Evolutionary conservation across 2,888 invertebrate genomes (phyloP).

Genomic region (Drosophila eohydei): DNA sequence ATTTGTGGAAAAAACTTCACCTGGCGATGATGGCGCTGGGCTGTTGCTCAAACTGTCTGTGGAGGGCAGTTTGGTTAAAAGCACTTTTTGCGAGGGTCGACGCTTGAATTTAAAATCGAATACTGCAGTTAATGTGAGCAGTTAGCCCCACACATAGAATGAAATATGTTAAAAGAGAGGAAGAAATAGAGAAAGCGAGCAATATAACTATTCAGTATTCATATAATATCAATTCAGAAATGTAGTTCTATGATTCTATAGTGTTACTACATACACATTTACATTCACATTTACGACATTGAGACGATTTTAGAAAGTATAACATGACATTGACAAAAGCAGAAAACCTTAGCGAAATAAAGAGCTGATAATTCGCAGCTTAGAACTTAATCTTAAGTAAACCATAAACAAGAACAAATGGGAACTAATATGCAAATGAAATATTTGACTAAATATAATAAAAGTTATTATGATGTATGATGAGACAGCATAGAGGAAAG

Average conservation of each 20-base stretch:
- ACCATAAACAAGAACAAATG: conserved; percentile 1
- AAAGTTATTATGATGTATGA: neutral
- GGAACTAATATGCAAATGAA: neutral
- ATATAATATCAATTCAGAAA: conserved; percentile 6
- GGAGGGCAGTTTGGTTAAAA: conserved; percentile 87
- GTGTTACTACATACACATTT: conserved; percentile 15
- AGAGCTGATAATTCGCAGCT: neutral
- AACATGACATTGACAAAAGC: conserved; percentile 17
- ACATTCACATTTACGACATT: conserved; percentile 31
- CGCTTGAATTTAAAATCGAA: conserved; percentile 85
- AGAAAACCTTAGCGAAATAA: neutral
- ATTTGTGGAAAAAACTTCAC: conserved; percentile 82
- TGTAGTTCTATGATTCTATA: conserved; percentile 15
- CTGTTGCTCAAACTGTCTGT: conserved; percentile 87
- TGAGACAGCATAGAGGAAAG: neutral
- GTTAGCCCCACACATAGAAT: conserved; percentile 54
- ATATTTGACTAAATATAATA: neutral
- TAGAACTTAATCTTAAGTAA: neutral
- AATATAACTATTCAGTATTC: conserved; percentile 25
- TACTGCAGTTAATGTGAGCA: conserved; percentile 58
- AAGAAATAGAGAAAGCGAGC: conserved; percentile 62
- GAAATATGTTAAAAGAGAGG: conserved; percentile 40
- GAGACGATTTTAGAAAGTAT: conserved; percentile 6
- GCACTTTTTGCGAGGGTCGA: conserved; percentile 85
- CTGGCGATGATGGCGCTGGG: conserved; percentile 87